phyloP scores from a whole-genome alignment of 2,113 vertebrate genomes.

The Alces alces region DNA sequence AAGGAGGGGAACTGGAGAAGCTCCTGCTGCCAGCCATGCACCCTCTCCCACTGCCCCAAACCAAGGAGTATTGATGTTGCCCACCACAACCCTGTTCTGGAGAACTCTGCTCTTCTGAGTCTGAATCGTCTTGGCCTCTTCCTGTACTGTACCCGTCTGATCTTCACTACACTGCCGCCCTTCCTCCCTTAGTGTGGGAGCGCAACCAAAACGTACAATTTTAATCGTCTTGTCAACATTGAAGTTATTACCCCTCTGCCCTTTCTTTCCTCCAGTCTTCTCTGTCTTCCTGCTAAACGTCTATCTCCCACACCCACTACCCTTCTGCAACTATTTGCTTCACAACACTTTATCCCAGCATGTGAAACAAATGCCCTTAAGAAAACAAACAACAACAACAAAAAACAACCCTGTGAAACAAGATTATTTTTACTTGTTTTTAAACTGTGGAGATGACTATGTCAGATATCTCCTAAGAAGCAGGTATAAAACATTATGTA shows the following conservation, averaged over 20 bases:
- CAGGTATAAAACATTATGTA: background rate
- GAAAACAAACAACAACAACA: no score
- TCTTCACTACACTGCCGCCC: background rate
- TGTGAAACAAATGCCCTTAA: background rate
- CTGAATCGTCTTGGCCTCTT: background rate
- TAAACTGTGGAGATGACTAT: background rate
- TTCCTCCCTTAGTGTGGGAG: background rate
- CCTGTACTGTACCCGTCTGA: background rate
- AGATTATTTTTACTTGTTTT: background rate
- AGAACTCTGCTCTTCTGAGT: background rate
- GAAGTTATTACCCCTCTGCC: background rate
- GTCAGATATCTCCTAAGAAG: background rate
- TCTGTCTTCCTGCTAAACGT: background rate
- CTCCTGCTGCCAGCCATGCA: background rate
- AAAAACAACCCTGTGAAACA: background rate
- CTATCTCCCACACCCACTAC: background rate
- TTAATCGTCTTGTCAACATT: background rate
- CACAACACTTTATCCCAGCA: background rate
- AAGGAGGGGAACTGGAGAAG: background rate
- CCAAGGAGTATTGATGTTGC: background rate
- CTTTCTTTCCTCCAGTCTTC: background rate
- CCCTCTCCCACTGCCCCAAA: background rate
- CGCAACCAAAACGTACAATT: background rate
- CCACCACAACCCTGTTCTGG: background rate
- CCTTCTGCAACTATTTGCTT: background rate